Evolutionary conservation across 92 coral and sea anemone genomes (phyloP).

Genomic region (Zoanthus sociatus): DNA sequence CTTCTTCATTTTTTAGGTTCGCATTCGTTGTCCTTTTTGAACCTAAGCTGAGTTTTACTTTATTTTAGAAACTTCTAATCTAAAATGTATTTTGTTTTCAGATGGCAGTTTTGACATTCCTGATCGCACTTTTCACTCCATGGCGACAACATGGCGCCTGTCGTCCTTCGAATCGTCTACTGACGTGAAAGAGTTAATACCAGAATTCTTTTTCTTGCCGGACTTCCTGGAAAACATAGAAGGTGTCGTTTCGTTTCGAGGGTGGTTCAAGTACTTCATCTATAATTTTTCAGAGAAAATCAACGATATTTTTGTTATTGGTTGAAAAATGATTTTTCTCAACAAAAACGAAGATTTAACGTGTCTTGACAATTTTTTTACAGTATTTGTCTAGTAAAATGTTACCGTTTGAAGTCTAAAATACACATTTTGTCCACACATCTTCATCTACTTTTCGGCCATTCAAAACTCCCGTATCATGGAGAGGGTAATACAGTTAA

Average conservation of each 20-base stretch:
- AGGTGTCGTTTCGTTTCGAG: constrained; percentile 62
- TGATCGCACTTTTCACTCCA: constrained; percentile 98
- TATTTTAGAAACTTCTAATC: neutral
- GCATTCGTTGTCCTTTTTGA: too few relatives aligned
- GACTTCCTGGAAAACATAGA: constrained; percentile 92
- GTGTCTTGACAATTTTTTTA: neutral
- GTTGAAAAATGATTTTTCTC: neutral
- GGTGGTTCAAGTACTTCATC: neutral
- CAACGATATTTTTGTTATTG: too few relatives aligned
- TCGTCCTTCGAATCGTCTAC: constrained; percentile 96
- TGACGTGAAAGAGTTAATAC: constrained; percentile 95
- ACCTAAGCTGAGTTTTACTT: too few relatives aligned
- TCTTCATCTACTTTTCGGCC: neutral
- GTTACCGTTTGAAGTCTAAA: too few relatives aligned
- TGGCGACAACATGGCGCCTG: constrained; percentile 97
- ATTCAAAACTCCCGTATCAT: neutral
- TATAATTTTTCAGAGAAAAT: too few relatives aligned
- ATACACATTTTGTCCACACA: too few relatives aligned
- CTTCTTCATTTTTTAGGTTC: too few relatives aligned
- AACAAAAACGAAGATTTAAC: neutral
- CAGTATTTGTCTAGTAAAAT: too few relatives aligned
- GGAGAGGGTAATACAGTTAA: too few relatives aligned
- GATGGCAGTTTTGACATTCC: constrained; percentile 95
- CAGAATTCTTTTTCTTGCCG: constrained; percentile 97
- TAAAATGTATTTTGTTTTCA: constrained; percentile 3